phyloP scores from a whole-genome alignment of 2,888 invertebrate species.

The Netelia fuscicornis region DNA sequence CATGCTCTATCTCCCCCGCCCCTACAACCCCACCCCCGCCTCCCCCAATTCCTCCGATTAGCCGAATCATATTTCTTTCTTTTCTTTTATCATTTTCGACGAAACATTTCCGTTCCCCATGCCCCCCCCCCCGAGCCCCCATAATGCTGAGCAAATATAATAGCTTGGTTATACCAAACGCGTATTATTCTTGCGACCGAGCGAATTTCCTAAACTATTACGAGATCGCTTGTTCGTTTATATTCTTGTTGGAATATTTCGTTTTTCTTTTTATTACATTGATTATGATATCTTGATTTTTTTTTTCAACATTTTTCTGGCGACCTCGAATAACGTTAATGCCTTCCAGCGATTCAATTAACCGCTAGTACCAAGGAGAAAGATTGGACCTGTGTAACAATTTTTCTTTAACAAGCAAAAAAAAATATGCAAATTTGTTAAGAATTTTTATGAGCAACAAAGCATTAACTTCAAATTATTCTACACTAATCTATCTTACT shows the following conservation, averaged over 20 bases:
- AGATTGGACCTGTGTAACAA: background rate
- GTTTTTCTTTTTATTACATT: background rate
- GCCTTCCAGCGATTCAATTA: conserved; percentile 14
- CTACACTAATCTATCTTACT: no score
- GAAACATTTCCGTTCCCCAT: conserved; percentile 33
- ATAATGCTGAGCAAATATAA: conserved; percentile 27
- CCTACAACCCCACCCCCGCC: no score
- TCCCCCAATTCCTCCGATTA: conserved; percentile 27
- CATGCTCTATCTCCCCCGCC: background rate
- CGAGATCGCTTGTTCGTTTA: background rate
- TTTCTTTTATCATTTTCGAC: conserved; percentile 9
- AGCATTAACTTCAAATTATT: background rate
- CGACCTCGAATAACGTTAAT: conserved; percentile 35
- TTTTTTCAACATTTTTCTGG: conserved; percentile 16
- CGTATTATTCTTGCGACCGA: conserved; percentile 27
- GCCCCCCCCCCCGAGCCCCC: conserved; percentile 2
- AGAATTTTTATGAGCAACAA: background rate
- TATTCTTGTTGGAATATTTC: background rate
- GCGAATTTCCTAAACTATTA: background rate
- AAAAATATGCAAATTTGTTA: background rate
- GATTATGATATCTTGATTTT: conserved; percentile 1
- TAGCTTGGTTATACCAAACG: conserved; percentile 6
- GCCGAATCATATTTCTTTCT: conserved; percentile 6
- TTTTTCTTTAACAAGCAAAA: background rate
- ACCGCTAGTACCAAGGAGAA: conserved; percentile 27